Evolutionary conservation across 2,113 vertebrate species (phyloP), one percentile per base, ranked within the genome.

Genomic region (Salvelinus sp.): DNA sequence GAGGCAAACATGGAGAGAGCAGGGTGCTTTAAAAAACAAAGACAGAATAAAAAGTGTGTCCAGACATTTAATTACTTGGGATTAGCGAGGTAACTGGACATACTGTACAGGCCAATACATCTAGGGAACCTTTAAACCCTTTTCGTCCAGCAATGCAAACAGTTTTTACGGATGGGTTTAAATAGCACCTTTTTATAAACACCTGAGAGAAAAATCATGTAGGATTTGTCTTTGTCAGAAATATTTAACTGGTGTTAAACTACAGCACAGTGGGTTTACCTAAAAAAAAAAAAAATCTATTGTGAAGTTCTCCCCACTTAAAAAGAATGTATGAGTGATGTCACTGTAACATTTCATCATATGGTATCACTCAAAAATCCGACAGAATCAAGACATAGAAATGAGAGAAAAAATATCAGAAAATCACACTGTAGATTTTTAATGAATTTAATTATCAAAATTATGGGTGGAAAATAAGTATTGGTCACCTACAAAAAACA

Each of bases 1-100:
- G 77, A 75, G 77, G 25, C 70, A 83, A 80, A 86, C 23, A 76
- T 74, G 68, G 57, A 79, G 30, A 68, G 18, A 16, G 6, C 13
- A 38, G 64, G 64, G 25, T 62, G 27, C 28, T 68, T 18, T 18
- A 68, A 67, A 68, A 67, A 38, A 68, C 65, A 68, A 47, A 20
- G 38, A 22, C 7, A 69, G 7, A 25, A 69, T 9, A 23, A 22
- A 47, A 47, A 47, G 7, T 47, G 12, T 4, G 14, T 12, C 23
- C 22, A 66, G 64, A 66, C 23, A 13, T 66, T 25, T 66, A 25
- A n/a, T 63, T 63, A 14, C 64, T 66, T 66, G 9, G 14, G 22
- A 66, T 66, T 66, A 6, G 22, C 22, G 2, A 28, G 64, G 25
- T 63, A 14, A n/a, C 13, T 66, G 14, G 23, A 16, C 62, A 25